phyloP scores from a whole-genome alignment of 2,888 invertebrate species.

The Pandemis cinnamomeana region DNA sequence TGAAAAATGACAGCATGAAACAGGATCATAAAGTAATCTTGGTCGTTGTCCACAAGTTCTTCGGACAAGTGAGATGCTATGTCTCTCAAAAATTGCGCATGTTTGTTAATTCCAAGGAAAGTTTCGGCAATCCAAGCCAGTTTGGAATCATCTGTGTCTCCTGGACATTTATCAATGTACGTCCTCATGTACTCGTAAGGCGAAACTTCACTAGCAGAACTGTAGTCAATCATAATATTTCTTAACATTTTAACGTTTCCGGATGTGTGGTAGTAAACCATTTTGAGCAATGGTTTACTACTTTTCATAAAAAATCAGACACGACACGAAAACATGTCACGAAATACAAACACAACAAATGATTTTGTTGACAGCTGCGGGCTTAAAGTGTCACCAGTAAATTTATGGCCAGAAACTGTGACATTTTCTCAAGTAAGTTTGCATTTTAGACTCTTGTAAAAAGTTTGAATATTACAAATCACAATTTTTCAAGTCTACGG shows the following conservation, averaged over 20 bases:
- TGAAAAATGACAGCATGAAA: slow-evolving; percentile 69
- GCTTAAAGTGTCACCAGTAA: neutral
- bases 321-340: slow-evolving; percentile 58
- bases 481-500: neutral
- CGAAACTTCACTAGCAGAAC: slow-evolving; percentile 57
- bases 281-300: slow-evolving; percentile 49
- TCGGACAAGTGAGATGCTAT: slow-evolving; percentile 60
- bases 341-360: slow-evolving; percentile 51
- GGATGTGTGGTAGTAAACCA: slow-evolving; percentile 78
- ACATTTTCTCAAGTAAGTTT: neutral
- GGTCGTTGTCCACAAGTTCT: slow-evolving; percentile 65
- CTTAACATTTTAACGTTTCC: slow-evolving; percentile 70
- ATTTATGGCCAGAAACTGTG: slow-evolving; percentile 6
- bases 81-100: slow-evolving; percentile 62
- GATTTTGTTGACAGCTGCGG: slow-evolving; percentile 48
- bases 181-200: slow-evolving; percentile 73
- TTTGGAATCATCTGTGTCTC: slow-evolving; percentile 64
- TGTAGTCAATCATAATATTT: slow-evolving; percentile 68
- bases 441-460: neutral
- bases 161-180: slow-evolving; percentile 72
- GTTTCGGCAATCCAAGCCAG: slow-evolving; percentile 73
- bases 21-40: slow-evolving; percentile 68
- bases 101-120: slow-evolving; percentile 70
- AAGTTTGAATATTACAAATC: neutral
- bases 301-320: slow-evolving; percentile 50